Evolutionary conservation across 2,113 vertebrate genomes (phyloP).

Genomic region (Xenus cinereus): DNA sequence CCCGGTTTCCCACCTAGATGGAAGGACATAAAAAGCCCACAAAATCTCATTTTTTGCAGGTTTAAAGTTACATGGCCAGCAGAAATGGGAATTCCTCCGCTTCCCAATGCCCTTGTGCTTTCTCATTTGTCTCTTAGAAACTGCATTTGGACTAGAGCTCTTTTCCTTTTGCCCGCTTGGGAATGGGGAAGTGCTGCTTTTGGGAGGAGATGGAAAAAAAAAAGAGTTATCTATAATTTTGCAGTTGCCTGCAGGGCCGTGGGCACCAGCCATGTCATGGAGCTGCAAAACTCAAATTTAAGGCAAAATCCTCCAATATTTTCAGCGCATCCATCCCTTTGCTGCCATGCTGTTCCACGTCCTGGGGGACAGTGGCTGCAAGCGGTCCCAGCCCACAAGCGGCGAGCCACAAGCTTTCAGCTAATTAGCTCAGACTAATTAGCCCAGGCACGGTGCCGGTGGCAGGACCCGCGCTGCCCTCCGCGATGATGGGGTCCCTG

Average conservation of each 20-base stretch:
- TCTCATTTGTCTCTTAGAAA: background rate
- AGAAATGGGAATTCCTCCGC: background rate
- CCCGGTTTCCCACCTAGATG: background rate
- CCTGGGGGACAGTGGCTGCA: background rate
- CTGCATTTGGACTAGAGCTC: background rate
- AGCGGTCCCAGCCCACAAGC: background rate
- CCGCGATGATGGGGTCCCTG: rapidly evolving
- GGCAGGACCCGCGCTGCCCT: background rate
- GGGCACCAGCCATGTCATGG: rapidly evolving
- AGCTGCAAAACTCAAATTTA: background rate
- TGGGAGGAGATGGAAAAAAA: background rate
- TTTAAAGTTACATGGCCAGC: background rate
- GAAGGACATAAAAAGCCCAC: background rate
- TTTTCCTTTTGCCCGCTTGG: background rate
- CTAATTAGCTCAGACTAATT: background rate
- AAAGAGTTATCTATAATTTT: background rate
- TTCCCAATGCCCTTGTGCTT: background rate
- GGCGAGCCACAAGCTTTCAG: background rate
- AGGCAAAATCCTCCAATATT: background rate
- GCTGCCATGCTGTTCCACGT: rapidly evolving
- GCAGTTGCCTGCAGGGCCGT: background rate
- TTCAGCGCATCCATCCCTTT: background rate
- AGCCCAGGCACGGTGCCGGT: background rate
- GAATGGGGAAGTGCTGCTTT: background rate
- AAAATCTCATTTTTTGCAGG: background rate